Evolutionary conservation across 2,113 vertebrate species (phyloP).

Genomic region (Camelus bactrianus): DNA sequence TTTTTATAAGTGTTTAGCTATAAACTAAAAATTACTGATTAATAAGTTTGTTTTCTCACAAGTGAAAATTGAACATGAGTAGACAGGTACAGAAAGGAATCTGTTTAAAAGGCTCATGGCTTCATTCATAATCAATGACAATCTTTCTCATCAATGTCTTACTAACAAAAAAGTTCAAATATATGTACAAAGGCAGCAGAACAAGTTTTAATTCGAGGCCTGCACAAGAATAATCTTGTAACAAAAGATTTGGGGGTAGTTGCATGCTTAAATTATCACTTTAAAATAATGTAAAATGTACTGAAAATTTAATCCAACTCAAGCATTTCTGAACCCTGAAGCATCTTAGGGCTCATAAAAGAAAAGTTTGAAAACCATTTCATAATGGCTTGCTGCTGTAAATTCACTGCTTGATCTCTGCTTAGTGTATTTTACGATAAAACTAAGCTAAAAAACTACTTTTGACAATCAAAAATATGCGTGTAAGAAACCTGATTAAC

Average conservation of each 20-base stretch:
- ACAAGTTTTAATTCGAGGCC: neutral
- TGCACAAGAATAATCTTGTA: conserved; percentile 10
- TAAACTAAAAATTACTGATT: neutral
- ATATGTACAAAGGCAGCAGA: neutral
- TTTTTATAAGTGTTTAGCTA: conserved; percentile 14
- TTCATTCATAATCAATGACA: conserved; percentile 39
- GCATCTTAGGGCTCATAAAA: neutral
- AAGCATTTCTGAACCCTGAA: conserved; percentile 13
- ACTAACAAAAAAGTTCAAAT: conserved; percentile 29
- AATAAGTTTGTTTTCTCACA: conserved; percentile 11
- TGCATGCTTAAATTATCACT: conserved; percentile 1
- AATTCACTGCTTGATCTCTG: neutral
- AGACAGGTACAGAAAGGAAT: neutral
- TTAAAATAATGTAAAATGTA: neutral
- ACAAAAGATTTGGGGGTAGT: neutral
- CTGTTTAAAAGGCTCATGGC: neutral
- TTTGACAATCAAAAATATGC: conserved; percentile 47
- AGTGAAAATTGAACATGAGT: neutral
- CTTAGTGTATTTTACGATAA: conserved; percentile 26
- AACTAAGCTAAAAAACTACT: conserved; percentile 38
- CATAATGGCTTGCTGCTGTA: neutral
- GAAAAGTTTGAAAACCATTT: neutral
- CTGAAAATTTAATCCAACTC: conserved; percentile 21
- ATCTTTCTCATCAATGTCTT: conserved; percentile 30
- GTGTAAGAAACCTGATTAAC: conserved; percentile 24